phyloP scores from a whole-genome alignment of 2,888 invertebrate species.

The Microctonus brassicae region DNA sequence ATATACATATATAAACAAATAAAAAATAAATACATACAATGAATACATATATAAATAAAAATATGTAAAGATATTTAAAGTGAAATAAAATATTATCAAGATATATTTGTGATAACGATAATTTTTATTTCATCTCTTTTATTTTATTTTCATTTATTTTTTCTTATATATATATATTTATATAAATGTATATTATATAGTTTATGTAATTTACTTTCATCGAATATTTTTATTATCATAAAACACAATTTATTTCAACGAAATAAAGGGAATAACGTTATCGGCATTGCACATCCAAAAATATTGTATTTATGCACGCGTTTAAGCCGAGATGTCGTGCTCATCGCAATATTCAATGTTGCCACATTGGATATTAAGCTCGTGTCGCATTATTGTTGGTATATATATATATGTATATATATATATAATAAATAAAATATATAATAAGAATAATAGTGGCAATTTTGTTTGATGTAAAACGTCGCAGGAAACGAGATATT shows the following conservation, averaged over 20 bases:
- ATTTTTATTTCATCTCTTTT: conserved; percentile 16
- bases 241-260: conserved; percentile 32
- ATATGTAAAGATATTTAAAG: neutral
- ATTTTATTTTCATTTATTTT: neutral
- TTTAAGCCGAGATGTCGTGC: conserved; percentile 27
- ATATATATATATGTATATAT: no score
- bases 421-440: conserved; percentile 54
- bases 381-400: conserved; percentile 42
- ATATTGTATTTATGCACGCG: conserved; percentile 14
- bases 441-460: conserved; percentile 58
- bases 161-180: neutral
- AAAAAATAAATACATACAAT: neutral
- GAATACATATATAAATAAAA: neutral
- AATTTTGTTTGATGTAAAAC: conserved; percentile 51
- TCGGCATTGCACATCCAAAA: conserved; percentile 30
- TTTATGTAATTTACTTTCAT: neutral
- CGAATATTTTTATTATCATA: conserved; percentile 4
- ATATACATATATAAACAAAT: neutral
- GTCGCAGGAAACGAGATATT: conserved; percentile 50
- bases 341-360: conserved; percentile 11
- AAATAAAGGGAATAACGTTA: conserved; percentile 28
- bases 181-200: no score
- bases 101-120: conserved; percentile 25
- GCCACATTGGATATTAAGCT: conserved; percentile 19
- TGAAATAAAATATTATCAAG: conserved; percentile 14